Percentiles rank a stretch among this genome's conserved stretches.
phyloP scores from a whole-genome alignment of 2,113 vertebrate genomes.

The Eubucco bourcierii region DNA sequence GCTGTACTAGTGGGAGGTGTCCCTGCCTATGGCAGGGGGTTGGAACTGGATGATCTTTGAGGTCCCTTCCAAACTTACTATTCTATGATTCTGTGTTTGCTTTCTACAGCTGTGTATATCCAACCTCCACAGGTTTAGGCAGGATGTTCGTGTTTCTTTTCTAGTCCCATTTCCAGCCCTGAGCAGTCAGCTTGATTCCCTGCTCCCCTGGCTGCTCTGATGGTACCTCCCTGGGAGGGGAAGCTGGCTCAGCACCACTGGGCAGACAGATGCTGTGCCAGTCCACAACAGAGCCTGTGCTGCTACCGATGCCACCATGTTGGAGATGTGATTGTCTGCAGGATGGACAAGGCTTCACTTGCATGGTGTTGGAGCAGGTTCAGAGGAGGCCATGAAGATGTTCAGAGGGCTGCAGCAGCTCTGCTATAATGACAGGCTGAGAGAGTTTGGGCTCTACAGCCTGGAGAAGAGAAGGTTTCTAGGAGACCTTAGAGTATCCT shows the following conservation, averaged over 20 bases:
- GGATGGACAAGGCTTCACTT: background rate
- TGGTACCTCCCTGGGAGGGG: background rate
- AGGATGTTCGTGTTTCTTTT: background rate
- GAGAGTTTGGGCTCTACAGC: too few species aligned
- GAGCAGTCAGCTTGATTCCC: background rate
- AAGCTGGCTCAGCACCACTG: background rate
- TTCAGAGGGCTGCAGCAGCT: too few species aligned
- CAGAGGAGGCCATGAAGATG: too few species aligned
- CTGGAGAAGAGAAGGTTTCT: too few species aligned
- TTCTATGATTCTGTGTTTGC: background rate
- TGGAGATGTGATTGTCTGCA: background rate
- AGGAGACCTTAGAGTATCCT: too few species aligned
- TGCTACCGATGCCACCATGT: fast-evolving
- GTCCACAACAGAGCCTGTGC: background rate
- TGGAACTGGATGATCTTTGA: too few species aligned
- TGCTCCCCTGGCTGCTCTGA: background rate
- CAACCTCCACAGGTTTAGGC: fast-evolving
- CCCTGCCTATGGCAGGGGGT: too few species aligned
- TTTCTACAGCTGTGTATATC: background rate
- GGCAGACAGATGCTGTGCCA: background rate
- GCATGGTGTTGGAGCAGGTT: background rate
- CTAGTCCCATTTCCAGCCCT: background rate
- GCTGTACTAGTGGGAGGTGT: too few species aligned
- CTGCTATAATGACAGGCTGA: too few species aligned
- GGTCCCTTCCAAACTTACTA: too few species aligned